Base-by-base conservation (phyloP, 2,888 invertebrate genomes). In the Clostera curtula region DNA sequence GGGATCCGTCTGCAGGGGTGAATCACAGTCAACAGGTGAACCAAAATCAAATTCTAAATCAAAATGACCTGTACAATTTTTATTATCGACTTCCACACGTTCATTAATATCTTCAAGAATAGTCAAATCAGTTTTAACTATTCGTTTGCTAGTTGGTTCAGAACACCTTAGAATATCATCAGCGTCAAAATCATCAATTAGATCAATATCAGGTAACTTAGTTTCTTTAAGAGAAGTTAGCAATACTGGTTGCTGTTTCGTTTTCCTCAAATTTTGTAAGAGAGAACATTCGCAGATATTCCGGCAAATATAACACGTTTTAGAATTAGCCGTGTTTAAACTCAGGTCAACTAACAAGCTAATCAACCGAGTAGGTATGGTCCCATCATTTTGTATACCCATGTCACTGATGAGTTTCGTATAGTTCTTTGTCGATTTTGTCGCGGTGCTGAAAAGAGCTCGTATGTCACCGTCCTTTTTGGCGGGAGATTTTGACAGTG, bases 401-500 rank as follows among this genome's bases (percentile, higher is more conserved):
- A 77, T 46, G 38, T 80, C 76, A 34, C 65, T 73, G 8, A 79
- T 66, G 15, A 73, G 45, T 57, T 80, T 82, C 1, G 77, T 80
- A 26, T 85, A 73, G 49, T 62, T 85, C 34, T 76, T 71, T 7
- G 75, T 79, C n/a, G 76, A 75, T 54, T 75, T 84, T 0, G 75
- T 80, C 0, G 64, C 65, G 5, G 75, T 72, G 35, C 75, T 72
- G 24, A 88, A 88, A 34, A 88, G 67, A 24, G 82, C 79, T 54
- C 88, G 66, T 14, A 88, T 87, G 32, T 88, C 88, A 1, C 84
- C 76, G 52, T 86, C 57, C 64, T 66, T 74, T 59, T 77, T 74
- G 3, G 36, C 50, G 1, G 70, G 71, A 6, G 76, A 68, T 47
- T 74, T 79, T 3, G 33, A 11, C 11, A 47, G 5, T 2, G 34